Percentiles rank a stretch among this genome's conserved stretches.
Conservation (phyloP, 2,888 invertebrate genomes). For the Mamestra brassicae region DNA sequence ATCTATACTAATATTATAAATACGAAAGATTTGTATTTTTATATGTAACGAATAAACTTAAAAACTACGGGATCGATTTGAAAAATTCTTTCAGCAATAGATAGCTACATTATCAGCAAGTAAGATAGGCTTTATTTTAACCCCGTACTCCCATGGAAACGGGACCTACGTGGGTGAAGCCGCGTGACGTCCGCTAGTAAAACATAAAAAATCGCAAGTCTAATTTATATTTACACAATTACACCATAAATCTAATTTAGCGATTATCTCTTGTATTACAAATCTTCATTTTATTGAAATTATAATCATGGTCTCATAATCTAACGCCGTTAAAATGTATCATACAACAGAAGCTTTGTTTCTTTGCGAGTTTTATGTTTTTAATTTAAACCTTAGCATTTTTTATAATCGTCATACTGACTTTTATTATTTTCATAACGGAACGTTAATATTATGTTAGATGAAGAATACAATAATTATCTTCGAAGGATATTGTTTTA, state of each 20-base stretch:
- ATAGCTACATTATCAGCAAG: too few species aligned
- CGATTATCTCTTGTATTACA: neutral
- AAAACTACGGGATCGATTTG: too few species aligned
- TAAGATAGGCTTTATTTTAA: too few species aligned
- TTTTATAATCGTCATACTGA: constrained; percentile 44
- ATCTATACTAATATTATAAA: too few species aligned
- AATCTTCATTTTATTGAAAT: constrained; percentile 18
- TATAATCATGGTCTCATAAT: constrained; percentile 20
- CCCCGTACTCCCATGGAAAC: too few species aligned
- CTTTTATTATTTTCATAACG: constrained; percentile 32
- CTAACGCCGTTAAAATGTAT: constrained; percentile 33
- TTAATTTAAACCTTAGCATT: constrained; percentile 50
- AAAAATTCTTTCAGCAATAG: too few species aligned
- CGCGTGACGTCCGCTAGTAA: neutral
- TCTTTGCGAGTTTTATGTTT: constrained; percentile 38
- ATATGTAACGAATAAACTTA: too few species aligned
- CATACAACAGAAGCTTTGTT: constrained; percentile 29
- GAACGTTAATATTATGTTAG: constrained; percentile 19
- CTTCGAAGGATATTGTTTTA: neutral
- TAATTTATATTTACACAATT: neutral
- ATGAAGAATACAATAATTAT: neutral
- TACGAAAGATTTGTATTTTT: too few species aligned
- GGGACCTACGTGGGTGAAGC: too few species aligned
- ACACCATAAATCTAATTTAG: neutral
- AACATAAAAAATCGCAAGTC: neutral